phyloP scores from a whole-genome alignment of 2,113 vertebrate species.

The Mesembrinibis cayennensis region DNA sequence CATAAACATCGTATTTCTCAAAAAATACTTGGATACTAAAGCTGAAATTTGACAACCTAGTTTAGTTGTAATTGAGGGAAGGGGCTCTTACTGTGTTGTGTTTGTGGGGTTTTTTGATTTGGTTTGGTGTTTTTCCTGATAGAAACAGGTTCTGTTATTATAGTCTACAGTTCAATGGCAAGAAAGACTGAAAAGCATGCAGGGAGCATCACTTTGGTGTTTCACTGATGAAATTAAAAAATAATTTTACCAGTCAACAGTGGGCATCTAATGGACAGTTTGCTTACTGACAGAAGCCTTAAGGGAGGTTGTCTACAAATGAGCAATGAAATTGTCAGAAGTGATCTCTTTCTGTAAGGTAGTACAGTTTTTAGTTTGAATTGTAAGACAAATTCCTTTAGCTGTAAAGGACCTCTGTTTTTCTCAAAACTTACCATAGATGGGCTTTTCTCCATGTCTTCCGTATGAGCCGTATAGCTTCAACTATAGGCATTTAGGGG shows the following conservation, averaged over 20 bases:
- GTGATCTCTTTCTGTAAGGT: background rate
- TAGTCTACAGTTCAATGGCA: background rate
- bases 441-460: background rate
- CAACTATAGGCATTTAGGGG: background rate
- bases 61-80: background rate
- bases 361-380: background rate
- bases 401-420: background rate
- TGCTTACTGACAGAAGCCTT: background rate
- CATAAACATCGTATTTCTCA: background rate
- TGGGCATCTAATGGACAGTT: background rate
- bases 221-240: background rate
- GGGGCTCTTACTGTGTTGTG: background rate
- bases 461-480: background rate
- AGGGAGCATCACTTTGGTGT: background rate
- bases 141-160: background rate
- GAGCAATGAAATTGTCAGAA: background rate
- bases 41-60: background rate
- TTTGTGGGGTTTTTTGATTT: background rate
- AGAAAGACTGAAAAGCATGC: background rate
- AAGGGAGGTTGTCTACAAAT: background rate
- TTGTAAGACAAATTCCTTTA: background rate
- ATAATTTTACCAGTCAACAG: background rate
- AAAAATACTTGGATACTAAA: background rate
- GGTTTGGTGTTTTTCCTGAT: background rate
- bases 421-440: background rate